phyloP scores from a whole-genome alignment of 1,140 invertebrate genomes.

The Drosophila auraria region DNA sequence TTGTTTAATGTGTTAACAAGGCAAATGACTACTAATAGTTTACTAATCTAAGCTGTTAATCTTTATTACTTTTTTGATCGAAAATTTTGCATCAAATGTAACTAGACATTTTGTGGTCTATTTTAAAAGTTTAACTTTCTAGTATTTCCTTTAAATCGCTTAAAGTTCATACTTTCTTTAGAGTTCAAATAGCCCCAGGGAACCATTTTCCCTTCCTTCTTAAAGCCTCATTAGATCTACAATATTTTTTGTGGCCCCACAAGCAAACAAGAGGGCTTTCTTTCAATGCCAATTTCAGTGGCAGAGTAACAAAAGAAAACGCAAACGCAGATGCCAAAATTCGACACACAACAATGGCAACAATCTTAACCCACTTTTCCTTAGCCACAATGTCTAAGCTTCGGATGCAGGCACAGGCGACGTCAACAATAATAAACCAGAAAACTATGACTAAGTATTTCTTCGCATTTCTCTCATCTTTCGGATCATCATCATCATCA shows the following conservation, averaged over 20 bases:
- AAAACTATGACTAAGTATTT: constrained; percentile 56
- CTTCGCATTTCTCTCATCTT: constrained; percentile 19
- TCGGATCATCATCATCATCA: constrained; percentile 32
- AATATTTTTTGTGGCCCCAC: constrained; percentile 4
- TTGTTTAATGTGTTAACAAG: constrained; percentile 8
- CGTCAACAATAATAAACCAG: neutral
- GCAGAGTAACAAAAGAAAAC: constrained; percentile 39
- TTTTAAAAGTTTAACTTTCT: constrained; percentile 2
- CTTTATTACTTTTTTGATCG: neutral
- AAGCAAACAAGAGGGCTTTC: constrained; percentile 12
- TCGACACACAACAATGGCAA: constrained; percentile 46
- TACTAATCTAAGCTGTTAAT: neutral
- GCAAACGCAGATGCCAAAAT: constrained; percentile 34
- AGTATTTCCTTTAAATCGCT: neutral
- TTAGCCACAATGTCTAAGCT: constrained; percentile 45
- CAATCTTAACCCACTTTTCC: constrained; percentile 56
- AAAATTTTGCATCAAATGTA: neutral
- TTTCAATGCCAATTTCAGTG: constrained; percentile 37
- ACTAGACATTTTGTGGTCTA: too few relatives aligned
- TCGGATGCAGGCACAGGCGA: constrained; percentile 17
- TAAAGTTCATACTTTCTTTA: constrained; percentile 3
- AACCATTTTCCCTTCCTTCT: neutral
- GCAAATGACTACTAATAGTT: constrained; percentile 8
- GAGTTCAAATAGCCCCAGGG: neutral
- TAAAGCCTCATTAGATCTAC: constrained; percentile 22